A percentile compares a stretch with the other conserved stretches of the same genome.
phyloP scores from a whole-genome alignment of 2,888 invertebrate genomes.

The Ellobium chinense region DNA sequence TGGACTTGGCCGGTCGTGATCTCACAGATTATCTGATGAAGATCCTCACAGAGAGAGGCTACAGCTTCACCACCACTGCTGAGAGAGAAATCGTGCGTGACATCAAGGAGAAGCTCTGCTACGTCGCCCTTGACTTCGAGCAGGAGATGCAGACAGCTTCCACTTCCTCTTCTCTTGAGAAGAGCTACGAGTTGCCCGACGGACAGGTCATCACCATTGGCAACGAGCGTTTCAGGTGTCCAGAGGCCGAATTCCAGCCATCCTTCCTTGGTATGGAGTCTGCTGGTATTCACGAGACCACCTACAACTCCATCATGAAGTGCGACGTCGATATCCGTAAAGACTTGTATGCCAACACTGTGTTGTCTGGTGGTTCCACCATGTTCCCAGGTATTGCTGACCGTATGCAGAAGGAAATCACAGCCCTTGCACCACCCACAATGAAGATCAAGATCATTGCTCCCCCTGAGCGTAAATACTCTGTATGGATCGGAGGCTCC shows the following conservation, averaged over 20 bases:
- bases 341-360: conserved; percentile 82
- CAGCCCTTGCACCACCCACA: conserved; percentile 86
- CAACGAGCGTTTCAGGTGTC: conserved; percentile 66
- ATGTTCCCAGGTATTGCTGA: conserved; percentile 98
- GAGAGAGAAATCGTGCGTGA: conserved; percentile 93
- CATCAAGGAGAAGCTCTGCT: conserved; percentile 97
- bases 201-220: conserved; percentile 76
- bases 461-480: conserved; percentile 97
- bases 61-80: conserved; percentile 82
- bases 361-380: conserved; percentile 95
- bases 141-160: conserved; percentile 97
- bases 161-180: conserved; percentile 92
- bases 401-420: conserved; percentile 98
- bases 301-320: conserved; percentile 73
- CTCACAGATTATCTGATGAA: conserved; percentile 71
- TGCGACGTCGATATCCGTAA: conserved; percentile 76
- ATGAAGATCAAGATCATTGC: conserved; percentile 89
- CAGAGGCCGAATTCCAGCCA: conserved; percentile 71
- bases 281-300: conserved; percentile 77
- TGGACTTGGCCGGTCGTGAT: conserved; percentile 69
- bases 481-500: conserved; percentile 79
- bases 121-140: conserved; percentile 91
- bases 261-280: conserved; percentile 76
- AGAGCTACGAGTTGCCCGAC: conserved; percentile 84
- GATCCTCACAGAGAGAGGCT: conserved; percentile 81